Evolutionary conservation across 2,113 vertebrate genomes (phyloP).

Genomic region (Papio anubis): DNA sequence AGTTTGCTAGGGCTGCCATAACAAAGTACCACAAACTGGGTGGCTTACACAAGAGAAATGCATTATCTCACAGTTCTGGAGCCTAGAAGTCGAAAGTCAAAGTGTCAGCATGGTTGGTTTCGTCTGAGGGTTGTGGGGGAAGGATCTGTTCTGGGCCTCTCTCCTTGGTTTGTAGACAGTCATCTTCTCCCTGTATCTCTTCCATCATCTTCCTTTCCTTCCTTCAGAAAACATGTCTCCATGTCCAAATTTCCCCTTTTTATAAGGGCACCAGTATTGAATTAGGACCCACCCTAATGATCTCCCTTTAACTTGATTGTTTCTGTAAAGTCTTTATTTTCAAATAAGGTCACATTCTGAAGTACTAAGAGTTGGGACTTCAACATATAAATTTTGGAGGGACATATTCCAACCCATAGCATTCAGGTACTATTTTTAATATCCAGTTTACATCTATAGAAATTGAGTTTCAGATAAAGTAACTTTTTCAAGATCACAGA

Average conservation of each 20-base stretch:
- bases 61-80: neutral
- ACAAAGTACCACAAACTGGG: neutral
- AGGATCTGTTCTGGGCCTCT: fast-evolving
- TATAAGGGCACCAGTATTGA: neutral
- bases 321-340: neutral
- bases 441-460: neutral
- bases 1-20: neutral
- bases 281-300: too few relatives aligned
- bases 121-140: neutral
- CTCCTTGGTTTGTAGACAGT: neutral
- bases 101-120: neutral
- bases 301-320: neutral
- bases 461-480: neutral
- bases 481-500: neutral
- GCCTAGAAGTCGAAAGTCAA: neutral
- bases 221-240: neutral
- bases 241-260: neutral
- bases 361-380: neutral
- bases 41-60: neutral
- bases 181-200: neutral
- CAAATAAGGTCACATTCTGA: neutral
- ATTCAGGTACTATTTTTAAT: neutral
- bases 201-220: neutral
- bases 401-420: neutral
- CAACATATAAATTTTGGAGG: neutral